Evolutionary conservation across 2,113 vertebrate species (phyloP).

Genomic region (Charadrius vociferus): DNA sequence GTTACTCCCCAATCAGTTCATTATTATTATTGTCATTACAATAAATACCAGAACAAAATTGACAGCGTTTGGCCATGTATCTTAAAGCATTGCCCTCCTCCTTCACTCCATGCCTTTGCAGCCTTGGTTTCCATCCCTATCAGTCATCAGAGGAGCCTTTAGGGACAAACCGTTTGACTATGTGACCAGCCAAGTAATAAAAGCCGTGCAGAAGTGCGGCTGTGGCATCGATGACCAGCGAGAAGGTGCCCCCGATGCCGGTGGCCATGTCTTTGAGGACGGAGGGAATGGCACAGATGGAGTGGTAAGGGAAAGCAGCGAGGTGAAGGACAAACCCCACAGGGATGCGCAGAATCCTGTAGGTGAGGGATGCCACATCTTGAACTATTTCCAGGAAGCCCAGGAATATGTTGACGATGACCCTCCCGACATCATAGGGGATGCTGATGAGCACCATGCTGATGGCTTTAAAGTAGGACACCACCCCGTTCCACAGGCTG

Average conservation of each 20-base stretch:
- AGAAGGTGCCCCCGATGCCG: slow-evolving; percentile 66
- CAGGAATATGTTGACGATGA: slow-evolving; percentile 62
- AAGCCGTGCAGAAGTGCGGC: slow-evolving; percentile 61
- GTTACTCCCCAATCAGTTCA: background rate
- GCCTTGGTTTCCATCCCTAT: background rate
- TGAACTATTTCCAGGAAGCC: slow-evolving; percentile 70
- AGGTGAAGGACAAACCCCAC: slow-evolving; percentile 72
- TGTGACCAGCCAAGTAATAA: slow-evolving; percentile 48
- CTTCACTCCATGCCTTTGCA: background rate
- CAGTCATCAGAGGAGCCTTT: slow-evolving; percentile 60
- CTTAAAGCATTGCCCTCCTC: slow-evolving; percentile 40
- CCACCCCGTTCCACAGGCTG: slow-evolving; percentile 40
- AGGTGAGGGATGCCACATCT: slow-evolving; percentile 60
- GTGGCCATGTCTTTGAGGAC: slow-evolving; percentile 73
- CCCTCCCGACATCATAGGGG: slow-evolving; percentile 71
- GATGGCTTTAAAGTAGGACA: slow-evolving; percentile 70
- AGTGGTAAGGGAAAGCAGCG: slow-evolving; percentile 73
- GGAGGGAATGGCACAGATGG: slow-evolving; percentile 71
- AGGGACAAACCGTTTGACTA: slow-evolving; percentile 66
- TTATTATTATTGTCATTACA: slow-evolving; percentile 52
- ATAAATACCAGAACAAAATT: slow-evolving; percentile 68
- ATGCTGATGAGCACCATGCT: slow-evolving; percentile 73
- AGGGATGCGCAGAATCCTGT: slow-evolving; percentile 70
- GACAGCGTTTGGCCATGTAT: background rate
- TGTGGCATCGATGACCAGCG: slow-evolving; percentile 57